Conservation (phyloP, 1,140 invertebrate species). For the Tetramorium parvispinum region DNA sequence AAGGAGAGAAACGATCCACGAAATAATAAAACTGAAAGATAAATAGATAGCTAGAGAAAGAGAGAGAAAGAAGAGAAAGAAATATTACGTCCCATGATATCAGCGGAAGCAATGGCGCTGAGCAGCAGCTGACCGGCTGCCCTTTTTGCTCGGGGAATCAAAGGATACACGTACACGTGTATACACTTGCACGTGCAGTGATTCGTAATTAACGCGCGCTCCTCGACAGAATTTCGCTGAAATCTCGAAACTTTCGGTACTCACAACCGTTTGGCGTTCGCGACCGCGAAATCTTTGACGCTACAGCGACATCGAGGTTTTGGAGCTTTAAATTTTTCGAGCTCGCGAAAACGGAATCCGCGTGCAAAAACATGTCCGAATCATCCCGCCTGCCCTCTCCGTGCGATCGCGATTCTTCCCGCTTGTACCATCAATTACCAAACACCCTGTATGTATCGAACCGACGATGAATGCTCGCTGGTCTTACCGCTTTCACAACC, state of each 20-base stretch:
- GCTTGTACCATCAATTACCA: slow-evolving; percentile 37
- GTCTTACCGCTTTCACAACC: slow-evolving; percentile 64
- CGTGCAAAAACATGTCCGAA: slow-evolving; percentile 2
- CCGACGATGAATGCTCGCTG: slow-evolving; percentile 53
- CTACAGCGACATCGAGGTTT: not conserved
- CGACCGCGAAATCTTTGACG: not conserved
- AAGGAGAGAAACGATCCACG: slow-evolving; percentile 24
- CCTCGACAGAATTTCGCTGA: not conserved
- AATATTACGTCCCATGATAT: slow-evolving; percentile 49
- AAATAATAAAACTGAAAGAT: not conserved
- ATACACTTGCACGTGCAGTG: not conserved
- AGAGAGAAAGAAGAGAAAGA: slow-evolving; percentile 20
- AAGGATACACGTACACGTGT: not conserved
- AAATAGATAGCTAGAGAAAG: not conserved
- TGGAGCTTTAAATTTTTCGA: not conserved
- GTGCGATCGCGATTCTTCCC: not conserved
- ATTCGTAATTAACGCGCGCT: not conserved
- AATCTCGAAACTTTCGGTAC: not conserved
- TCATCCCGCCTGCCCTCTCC: not conserved
- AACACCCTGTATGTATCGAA: slow-evolving; percentile 65
- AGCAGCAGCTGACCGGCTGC: slow-evolving; percentile 58
- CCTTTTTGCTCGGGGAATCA: slow-evolving; percentile 58
- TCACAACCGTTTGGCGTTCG: not conserved
- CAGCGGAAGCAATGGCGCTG: slow-evolving; percentile 68
- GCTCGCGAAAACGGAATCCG: not conserved